Percentiles rank a stretch among this genome's conserved stretches.
These are phyloP conservation scores for Labeo catla DNA, from an alignment of 2,113 vertebrate genomes.

Conservation along the genomic window DNA sequence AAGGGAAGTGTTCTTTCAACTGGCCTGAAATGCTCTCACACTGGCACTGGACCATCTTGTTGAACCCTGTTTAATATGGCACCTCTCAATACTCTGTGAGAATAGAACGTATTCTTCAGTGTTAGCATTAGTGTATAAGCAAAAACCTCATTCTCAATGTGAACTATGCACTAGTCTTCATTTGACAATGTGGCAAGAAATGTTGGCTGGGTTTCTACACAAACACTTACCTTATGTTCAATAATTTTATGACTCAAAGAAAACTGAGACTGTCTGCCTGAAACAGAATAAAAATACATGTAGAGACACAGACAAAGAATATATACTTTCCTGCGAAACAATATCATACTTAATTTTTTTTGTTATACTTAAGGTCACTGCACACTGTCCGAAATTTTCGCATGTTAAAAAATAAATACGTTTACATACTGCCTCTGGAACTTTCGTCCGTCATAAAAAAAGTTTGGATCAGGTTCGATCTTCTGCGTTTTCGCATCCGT, in stretches of 20 bases:
- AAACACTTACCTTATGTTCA: not conserved
- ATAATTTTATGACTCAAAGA: not conserved
- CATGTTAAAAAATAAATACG: too few relatives aligned
- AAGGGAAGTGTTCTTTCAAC: not conserved
- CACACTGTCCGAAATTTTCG: too few relatives aligned
- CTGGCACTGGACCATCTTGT: not conserved
- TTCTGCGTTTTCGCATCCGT: too few relatives aligned
- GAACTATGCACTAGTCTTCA: not conserved
- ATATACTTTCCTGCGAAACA: too few relatives aligned
- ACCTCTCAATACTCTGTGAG: not conserved
- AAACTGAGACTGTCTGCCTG: not conserved
- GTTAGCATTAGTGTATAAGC: not conserved
- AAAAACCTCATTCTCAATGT: not conserved
- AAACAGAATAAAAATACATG: not conserved
- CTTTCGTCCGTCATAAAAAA: too few relatives aligned
- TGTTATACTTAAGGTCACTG: too few relatives aligned
- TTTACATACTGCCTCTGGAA: too few relatives aligned
- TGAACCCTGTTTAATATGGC: not conserved
- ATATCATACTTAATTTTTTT: too few relatives aligned
- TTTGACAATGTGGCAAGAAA: not conserved
- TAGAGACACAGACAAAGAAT: not conserved
- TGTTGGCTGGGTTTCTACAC: not conserved
- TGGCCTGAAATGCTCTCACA: not conserved
- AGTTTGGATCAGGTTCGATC: too few relatives aligned
- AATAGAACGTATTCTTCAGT: not conserved